Evolutionary conservation across 2,888 invertebrate genomes (phyloP).

Genomic region (Eledone cirrhosa): DNA sequence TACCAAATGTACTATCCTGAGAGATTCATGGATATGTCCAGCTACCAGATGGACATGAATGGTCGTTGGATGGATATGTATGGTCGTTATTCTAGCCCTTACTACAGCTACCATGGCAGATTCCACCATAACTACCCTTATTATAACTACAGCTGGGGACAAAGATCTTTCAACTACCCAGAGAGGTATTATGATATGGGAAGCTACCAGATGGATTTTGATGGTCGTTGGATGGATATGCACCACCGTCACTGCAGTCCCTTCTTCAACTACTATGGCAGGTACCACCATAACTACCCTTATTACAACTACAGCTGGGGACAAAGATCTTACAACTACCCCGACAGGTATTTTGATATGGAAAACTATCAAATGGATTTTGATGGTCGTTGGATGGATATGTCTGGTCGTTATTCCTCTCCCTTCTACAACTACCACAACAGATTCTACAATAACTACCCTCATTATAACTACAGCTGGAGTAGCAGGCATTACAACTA

Average conservation of each 20-base stretch:
- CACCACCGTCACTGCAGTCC: background rate
- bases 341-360: background rate
- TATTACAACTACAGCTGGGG: background rate
- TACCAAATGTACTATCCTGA: background rate
- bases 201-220: slow-evolving; percentile 14
- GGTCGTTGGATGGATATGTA: slow-evolving; percentile 15
- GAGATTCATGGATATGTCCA: slow-evolving; percentile 22
- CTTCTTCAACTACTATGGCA: background rate
- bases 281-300: background rate
- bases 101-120: background rate
- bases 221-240: slow-evolving; percentile 19
- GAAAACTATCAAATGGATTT: slow-evolving; percentile 15
- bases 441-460: no score
- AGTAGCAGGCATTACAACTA: background rate
- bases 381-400: slow-evolving; percentile 9
- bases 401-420: background rate
- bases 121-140: background rate
- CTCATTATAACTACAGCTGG: background rate
- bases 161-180: slow-evolving; percentile 8
- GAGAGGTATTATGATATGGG: slow-evolving; percentile 15
- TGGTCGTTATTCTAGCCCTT: slow-evolving; percentile 1
- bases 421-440: background rate
- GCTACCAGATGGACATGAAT: slow-evolving; percentile 9
- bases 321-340: background rate
- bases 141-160: slow-evolving; percentile 4